Conservation (phyloP, 2,797 vertebrate species). For the Anguilla megastoma region DNA sequence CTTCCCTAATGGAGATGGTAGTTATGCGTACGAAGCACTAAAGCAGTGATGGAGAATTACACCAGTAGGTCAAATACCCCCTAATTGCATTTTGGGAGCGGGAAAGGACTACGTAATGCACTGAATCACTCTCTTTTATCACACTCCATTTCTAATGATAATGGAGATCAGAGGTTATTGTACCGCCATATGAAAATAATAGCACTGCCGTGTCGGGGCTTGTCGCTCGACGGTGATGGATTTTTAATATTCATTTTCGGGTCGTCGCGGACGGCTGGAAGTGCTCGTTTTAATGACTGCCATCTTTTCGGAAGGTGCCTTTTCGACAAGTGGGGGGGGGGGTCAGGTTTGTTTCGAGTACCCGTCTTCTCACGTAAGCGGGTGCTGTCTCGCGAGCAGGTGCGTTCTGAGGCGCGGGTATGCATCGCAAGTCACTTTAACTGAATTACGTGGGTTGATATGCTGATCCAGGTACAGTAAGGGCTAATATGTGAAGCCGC, state of each 20-base stretch:
- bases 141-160: constrained; percentile 26
- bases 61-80: constrained; percentile 28
- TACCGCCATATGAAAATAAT: constrained; percentile 25
- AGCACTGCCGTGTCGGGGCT: not conserved
- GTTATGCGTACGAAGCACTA: constrained; percentile 28
- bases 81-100: constrained; percentile 30
- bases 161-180: constrained; percentile 24
- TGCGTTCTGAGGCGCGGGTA: not conserved
- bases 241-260: constrained; percentile 29
- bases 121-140: constrained; percentile 24
- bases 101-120: not conserved
- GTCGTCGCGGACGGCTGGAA: not conserved
- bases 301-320: constrained; percentile 44
- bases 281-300: constrained; percentile 43
- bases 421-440: not conserved
- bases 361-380: not conserved
- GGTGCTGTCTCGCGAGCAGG: not conserved
- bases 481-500: not conserved
- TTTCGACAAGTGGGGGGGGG: not conserved
- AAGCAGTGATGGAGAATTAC: constrained; percentile 23
- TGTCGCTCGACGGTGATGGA: constrained; percentile 26
- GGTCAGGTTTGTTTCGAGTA: not conserved
- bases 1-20: constrained; percentile 13
- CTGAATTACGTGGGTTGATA: not conserved
- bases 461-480: not conserved